Percentiles rank a stretch among this genome's conserved stretches.
Conservation (phyloP, 2,797 vertebrate genomes). For the Liparis tanakae region DNA sequence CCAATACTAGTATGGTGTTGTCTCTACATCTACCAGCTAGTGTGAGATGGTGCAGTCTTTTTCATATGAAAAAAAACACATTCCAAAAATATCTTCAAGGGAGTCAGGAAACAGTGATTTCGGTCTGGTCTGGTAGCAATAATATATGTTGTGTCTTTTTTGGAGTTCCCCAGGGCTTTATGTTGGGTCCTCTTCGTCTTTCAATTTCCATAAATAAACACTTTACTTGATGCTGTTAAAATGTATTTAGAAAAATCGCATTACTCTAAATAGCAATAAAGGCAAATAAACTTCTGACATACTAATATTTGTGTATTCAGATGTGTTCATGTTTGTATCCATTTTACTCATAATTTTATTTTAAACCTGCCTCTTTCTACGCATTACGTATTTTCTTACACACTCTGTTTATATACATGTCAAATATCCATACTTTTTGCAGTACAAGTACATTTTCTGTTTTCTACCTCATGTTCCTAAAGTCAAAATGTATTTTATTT, state of each 20-base stretch:
- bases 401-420: not conserved
- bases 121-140: not conserved
- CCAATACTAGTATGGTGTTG: not conserved
- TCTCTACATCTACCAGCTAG: not conserved
- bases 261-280: not conserved
- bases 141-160: not conserved
- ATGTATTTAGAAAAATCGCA: not conserved
- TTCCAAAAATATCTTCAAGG: too few relatives aligned
- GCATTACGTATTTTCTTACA: not conserved
- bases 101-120: not conserved
- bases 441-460: not conserved
- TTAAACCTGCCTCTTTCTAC: not conserved
- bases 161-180: conserved; percentile 8
- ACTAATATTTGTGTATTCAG: not conserved
- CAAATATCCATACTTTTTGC: too few relatives aligned
- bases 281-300: not conserved
- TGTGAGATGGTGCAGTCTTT: not conserved
- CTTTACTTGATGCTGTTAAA: not conserved
- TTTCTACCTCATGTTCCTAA: not conserved
- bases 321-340: not conserved
- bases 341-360: not conserved
- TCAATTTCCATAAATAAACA: not conserved
- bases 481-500: not conserved
- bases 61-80: not conserved
- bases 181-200: not conserved